Base-by-base conservation (phyloP, 1,140 invertebrate species). In the Ruditapes philippinarum region DNA sequence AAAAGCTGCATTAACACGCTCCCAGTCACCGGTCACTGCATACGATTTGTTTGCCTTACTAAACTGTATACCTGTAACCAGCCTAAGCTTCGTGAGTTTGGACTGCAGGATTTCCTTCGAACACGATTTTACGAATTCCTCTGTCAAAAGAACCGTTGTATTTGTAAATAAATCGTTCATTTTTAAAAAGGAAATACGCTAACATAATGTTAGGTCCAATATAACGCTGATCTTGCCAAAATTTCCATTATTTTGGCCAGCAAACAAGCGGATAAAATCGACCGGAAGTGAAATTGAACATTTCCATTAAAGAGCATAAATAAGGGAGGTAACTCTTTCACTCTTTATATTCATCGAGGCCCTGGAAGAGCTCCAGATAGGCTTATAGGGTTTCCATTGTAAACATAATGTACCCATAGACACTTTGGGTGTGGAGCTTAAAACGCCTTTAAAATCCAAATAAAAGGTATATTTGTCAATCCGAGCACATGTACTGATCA, bases 191-290 rank as follows among this genome's bases (percentile, higher is more conserved):
- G n/a, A n/a, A n/a, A n/a, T n/a, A n/a, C n/a, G n/a, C n/a, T n/a
- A n/a, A 4, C 7, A 33, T 22, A 3, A 5, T 11, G 7, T 17
- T 28, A 12, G n/a, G 38, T 36, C 38, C n/a, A n/a, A n/a, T n/a
- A n/a, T n/a, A n/a, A n/a, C n/a, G n/a, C n/a, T n/a, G n/a, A n/a
- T n/a, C n/a, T n/a, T n/a, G 5, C 0, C 0, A 38, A 33, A 7
- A 40, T 40, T 33, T 40, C 25, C 0, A 14, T 62, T 60, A 19
- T 57, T 45, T 28, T 60, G 54, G 36, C 25, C 54, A 22, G 60
- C 81, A 45, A 70, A 84, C 60, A 84, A 70, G 81, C 81, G 81
- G 62, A 84, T 84, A 84, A 70, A 84, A 36, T 19, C 81, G 81
- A 84, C 81, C 81, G 81, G 81, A 84, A 84, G 81, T 84, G 9